A percentile compares a stretch with the other conserved stretches of the same genome.
Conservation (phyloP, 1,140 invertebrate species). For the Saccostrea cuccullata region DNA sequence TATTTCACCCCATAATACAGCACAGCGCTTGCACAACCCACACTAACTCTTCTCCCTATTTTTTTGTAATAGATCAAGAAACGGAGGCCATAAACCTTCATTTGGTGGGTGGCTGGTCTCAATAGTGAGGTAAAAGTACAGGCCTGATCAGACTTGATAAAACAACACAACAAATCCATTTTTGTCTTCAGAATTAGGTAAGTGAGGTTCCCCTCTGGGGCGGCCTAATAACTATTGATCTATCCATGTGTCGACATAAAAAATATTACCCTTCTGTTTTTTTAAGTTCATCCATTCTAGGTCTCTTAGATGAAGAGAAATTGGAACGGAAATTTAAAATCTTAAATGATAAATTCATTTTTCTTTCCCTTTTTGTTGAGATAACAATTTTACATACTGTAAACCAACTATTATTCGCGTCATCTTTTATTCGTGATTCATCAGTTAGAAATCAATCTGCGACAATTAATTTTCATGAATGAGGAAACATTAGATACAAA, state of each 20-base stretch:
- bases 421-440: too few relatives aligned
- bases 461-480: too few relatives aligned
- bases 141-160: neutral
- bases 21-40: too few relatives aligned
- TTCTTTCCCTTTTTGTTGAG: too few relatives aligned
- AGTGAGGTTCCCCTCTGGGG: neutral
- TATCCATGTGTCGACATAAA: conserved; percentile 14
- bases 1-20: too few relatives aligned
- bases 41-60: neutral
- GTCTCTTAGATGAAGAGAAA: neutral
- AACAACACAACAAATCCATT: conserved; percentile 22
- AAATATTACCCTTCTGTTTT: neutral
- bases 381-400: too few relatives aligned
- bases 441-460: too few relatives aligned
- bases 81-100: neutral
- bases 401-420: too few relatives aligned
- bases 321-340: too few relatives aligned
- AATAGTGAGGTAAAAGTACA: neutral
- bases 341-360: too few relatives aligned
- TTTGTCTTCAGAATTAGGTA: neutral
- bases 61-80: neutral
- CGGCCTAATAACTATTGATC: neutral
- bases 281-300: neutral
- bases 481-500: too few relatives aligned
- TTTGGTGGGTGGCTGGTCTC: neutral